phyloP scores from a whole-genome alignment of 2,888 invertebrate species.

The Anodontia alba region DNA sequence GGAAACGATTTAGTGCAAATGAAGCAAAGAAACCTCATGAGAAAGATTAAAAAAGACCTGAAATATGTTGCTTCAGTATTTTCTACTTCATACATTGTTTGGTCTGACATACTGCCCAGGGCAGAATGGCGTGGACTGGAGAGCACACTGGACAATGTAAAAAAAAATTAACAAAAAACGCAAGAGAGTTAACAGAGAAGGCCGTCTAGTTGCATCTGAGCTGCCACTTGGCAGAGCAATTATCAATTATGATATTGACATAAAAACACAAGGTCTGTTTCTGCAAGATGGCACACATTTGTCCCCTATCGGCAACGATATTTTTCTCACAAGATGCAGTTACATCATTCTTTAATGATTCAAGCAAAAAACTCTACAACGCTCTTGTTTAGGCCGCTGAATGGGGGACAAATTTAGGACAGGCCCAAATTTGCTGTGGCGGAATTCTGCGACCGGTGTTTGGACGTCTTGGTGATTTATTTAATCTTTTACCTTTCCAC shows the following conservation, averaged over 20 bases:
- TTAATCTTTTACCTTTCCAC: too few relatives aligned
- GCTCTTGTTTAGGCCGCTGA: too few relatives aligned
- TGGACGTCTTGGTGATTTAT: too few relatives aligned
- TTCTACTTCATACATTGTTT: not conserved
- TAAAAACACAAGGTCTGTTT: not conserved
- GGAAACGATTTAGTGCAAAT: not conserved
- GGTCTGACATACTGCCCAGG: not conserved
- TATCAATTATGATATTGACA: not conserved
- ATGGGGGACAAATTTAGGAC: too few relatives aligned
- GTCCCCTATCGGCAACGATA: not conserved
- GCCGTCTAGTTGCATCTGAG: not conserved
- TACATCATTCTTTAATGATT: too few relatives aligned
- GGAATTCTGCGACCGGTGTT: too few relatives aligned
- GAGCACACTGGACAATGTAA: not conserved
- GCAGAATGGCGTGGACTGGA: not conserved
- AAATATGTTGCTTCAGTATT: not conserved
- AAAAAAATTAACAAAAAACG: not conserved
- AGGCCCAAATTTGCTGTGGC: too few relatives aligned
- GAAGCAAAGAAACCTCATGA: not conserved
- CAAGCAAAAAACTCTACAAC: too few relatives aligned
- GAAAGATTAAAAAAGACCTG: not conserved
- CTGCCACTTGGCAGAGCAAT: not conserved
- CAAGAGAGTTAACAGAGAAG: not conserved
- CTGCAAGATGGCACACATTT: not conserved
- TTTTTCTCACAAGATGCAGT: not conserved